Percentiles rank a stretch among this genome's conserved stretches.
Evolutionary conservation across 2,888 invertebrate species (phyloP).

Genomic region (Automeris io): DNA sequence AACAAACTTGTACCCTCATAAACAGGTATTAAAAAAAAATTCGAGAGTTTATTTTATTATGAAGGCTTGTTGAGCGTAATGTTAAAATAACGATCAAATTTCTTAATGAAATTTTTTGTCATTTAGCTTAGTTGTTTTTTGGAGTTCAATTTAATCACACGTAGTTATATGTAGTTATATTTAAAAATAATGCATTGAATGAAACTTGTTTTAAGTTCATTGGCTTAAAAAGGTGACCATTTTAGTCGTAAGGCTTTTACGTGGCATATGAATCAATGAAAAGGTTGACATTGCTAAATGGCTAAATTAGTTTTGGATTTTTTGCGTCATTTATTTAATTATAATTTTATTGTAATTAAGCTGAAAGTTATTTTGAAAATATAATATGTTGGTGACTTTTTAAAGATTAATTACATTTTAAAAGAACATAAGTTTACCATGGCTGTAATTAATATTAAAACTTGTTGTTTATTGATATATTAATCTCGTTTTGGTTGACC

Average conservation of each 20-base stretch:
- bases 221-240: neutral
- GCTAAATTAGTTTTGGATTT: neutral
- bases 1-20: conserved; percentile 16
- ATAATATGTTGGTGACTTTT: neutral
- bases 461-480: no score
- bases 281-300: neutral
- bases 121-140: neutral
- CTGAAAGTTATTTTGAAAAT: neutral
- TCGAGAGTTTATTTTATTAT: conserved; percentile 1
- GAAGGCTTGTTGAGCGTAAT: conserved; percentile 1
- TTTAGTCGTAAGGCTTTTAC: neutral
- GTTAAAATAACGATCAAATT: conserved; percentile 4
- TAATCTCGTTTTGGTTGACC: conserved; percentile 46
- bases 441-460: no score
- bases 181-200: conserved; percentile 3
- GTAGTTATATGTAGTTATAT: neutral
- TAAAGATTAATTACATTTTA: conserved; percentile 1
- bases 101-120: conserved; percentile 8
- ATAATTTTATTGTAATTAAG: neutral
- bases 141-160: conserved; percentile 3
- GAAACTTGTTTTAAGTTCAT: neutral
- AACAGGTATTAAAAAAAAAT: conserved; percentile 6
- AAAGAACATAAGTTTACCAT: conserved; percentile 22
- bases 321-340: neutral
- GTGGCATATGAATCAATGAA: neutral